Evolutionary conservation across 2,113 vertebrate genomes (phyloP).

Genomic region (Equus quagga): DNA sequence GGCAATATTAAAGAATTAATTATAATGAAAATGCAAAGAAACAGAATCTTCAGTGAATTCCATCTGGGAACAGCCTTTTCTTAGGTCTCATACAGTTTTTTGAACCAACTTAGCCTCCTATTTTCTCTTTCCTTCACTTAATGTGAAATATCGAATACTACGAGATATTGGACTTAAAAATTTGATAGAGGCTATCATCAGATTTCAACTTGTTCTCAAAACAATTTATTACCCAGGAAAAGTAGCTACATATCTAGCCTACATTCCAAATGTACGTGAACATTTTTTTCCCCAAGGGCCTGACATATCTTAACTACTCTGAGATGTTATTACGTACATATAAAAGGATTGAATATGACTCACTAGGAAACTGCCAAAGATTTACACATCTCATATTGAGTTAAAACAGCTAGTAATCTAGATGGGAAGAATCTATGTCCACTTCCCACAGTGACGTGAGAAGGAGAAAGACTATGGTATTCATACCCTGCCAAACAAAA

Average conservation of each 20-base stretch:
- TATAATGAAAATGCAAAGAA: slow-evolving; percentile 84
- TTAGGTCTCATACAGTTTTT: slow-evolving; percentile 71
- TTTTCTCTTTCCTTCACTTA: slow-evolving; percentile 68
- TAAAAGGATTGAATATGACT: slow-evolving; percentile 47
- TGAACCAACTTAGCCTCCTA: slow-evolving; percentile 60
- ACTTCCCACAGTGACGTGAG: slow-evolving; percentile 39
- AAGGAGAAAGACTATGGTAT: slow-evolving; percentile 64
- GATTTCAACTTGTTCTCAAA: slow-evolving; percentile 51
- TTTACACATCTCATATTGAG: slow-evolving; percentile 53
- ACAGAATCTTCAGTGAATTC: slow-evolving; percentile 81
- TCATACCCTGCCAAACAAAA: slow-evolving; percentile 74
- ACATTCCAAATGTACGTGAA: neutral
- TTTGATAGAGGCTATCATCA: neutral
- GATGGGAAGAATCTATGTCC: slow-evolving; percentile 25
- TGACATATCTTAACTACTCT: slow-evolving; percentile 42
- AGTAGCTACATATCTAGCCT: neutral
- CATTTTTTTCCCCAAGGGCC: neutral
- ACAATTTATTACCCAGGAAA: slow-evolving; percentile 22
- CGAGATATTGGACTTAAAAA: slow-evolving; percentile 25
- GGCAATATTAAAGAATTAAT: slow-evolving; percentile 86
- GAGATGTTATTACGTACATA: slow-evolving; percentile 40
- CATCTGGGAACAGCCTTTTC: slow-evolving; percentile 83
- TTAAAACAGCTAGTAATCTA: slow-evolving; percentile 78
- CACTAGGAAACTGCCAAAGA: slow-evolving; percentile 56
- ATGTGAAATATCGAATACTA: slow-evolving; percentile 43